Conservation (phyloP, 2,113 vertebrate species). For the Pelodiscus sinensis region DNA sequence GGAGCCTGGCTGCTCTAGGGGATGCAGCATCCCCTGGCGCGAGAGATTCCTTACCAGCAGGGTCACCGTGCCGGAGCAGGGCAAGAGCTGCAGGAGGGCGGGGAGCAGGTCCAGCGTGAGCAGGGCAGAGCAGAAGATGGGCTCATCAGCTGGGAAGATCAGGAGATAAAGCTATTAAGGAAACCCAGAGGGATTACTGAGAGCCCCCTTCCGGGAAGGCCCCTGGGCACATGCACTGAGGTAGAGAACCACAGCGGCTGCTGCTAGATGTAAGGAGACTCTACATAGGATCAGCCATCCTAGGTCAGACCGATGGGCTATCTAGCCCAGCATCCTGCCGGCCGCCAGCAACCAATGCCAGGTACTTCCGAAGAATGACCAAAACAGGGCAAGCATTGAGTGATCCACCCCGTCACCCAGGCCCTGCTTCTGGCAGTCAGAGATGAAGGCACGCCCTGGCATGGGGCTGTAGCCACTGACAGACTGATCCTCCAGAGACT, state of each 20-base stretch:
- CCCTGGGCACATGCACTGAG: neutral
- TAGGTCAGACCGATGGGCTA: neutral
- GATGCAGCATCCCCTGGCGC: neutral
- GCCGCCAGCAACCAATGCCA: neutral
- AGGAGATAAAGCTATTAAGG: neutral
- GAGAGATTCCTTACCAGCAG: conserved; percentile 77
- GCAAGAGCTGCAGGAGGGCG: conserved; percentile 85
- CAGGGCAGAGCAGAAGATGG: conserved; percentile 82
- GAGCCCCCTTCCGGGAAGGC: neutral
- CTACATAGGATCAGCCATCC: neutral
- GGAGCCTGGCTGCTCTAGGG: neutral
- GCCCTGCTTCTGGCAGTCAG: neutral
- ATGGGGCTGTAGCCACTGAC: neutral
- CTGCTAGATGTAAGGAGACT: neutral
- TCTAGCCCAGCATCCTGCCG: neutral
- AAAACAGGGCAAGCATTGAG: neutral
- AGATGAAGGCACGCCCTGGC: neutral
- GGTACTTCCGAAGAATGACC: neutral
- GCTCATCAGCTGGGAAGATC: conserved; percentile 80
- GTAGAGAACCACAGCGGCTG: neutral
- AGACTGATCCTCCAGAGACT: neutral
- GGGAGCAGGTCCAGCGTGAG: conserved; percentile 85
- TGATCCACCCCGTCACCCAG: neutral
- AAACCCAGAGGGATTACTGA: neutral
- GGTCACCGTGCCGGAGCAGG: conserved; percentile 82